phyloP scores from a whole-genome alignment of 2,113 vertebrate genomes.

The Neolamprologus caudopunctatus region DNA sequence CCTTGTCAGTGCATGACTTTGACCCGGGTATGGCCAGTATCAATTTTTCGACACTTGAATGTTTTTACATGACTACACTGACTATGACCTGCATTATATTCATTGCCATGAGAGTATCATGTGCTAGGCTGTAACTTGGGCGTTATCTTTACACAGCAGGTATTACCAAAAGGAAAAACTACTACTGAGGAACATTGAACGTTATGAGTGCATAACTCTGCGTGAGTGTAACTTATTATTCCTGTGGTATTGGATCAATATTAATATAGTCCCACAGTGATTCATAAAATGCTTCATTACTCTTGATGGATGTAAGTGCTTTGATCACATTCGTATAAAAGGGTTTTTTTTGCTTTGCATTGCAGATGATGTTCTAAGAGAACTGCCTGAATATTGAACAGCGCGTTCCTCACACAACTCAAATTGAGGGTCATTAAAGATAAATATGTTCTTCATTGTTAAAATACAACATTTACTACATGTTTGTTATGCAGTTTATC shows the following conservation, averaged over 20 bases:
- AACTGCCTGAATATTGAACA: background rate
- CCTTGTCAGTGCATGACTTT: background rate
- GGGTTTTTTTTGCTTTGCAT: background rate
- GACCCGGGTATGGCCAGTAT: background rate
- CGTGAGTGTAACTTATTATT: background rate
- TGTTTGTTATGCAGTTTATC: background rate
- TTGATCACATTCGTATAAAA: background rate
- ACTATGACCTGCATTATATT: background rate
- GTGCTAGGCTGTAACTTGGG: background rate
- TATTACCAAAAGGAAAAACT: background rate
- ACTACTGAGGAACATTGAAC: background rate
- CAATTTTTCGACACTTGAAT: background rate
- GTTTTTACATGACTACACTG: background rate
- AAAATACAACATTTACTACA: background rate
- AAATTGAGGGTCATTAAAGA: background rate
- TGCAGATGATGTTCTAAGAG: background rate
- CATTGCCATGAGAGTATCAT: background rate
- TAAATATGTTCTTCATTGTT: background rate
- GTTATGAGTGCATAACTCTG: background rate
- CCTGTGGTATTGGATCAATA: background rate
- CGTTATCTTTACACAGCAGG: background rate
- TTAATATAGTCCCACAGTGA: background rate
- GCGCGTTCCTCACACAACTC: background rate
- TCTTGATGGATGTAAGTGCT: background rate
- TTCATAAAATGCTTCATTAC: background rate